Evolutionary conservation across 2,113 vertebrate species (phyloP), one percentile per base, ranked within the genome.

Genomic region (Polypterus bichir): DNA sequence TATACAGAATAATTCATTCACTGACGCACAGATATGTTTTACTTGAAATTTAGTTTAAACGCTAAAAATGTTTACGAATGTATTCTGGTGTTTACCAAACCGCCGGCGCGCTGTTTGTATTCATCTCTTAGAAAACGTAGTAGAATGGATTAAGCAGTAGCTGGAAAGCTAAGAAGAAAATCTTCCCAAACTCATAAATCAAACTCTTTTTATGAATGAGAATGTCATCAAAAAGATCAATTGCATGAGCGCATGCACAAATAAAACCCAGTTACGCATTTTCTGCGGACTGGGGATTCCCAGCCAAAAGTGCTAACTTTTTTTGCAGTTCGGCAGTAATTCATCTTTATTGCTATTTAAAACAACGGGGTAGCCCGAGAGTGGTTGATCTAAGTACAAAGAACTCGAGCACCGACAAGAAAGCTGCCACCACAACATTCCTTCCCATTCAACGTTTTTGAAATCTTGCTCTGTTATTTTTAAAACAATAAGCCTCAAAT

Each of bases 271-370:
- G 87, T 92, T 90, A 90, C 86, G 89, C 92, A 92, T 89, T 89
- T 84, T 89, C 81, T 71, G 69, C 46, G 79, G 78, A 77, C 78
- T 80, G 76, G 84, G 84, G 80, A 90, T 86, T 86, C 90, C 79
- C 79, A 73, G 81, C 87, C 88, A 83, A 92, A 90, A 83, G 82
- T 83, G 73, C 84, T 86, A 85, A 85, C 83, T 81, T 81, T 83
- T 83, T 86, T 88, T 80, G 86, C 87, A 83, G 82, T 86, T 89
- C 80, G 88, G 88, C 82, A 86, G 91, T 96, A 92, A 94, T 86
- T 98, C 90, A 93, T 91, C 92, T 96, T 97, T 94, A 97, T 92
- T 87, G 91, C 88, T 89, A 83, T 89, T 92, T 88, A 90, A 92
- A 92, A 87, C 83, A 86, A 84, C 84, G 83, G 83, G 82, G 86